Base-by-base conservation (phyloP, 1,140 invertebrate species). In the Drosophila bocqueti region DNA sequence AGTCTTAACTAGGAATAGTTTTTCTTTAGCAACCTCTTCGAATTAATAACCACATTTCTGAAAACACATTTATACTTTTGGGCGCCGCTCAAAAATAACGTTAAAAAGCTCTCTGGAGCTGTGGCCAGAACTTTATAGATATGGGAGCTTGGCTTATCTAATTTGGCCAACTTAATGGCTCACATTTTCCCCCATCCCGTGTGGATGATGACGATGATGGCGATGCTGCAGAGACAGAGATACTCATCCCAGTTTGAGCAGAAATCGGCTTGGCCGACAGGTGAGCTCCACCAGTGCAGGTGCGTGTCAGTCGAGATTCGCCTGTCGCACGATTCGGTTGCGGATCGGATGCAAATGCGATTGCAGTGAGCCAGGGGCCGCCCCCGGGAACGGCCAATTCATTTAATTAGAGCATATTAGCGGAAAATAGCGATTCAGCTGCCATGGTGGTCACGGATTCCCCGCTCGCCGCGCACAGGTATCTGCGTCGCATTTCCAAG, bases 401-500 rank as follows among this genome's bases (percentile, higher is more conserved):
- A 68, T 71, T 69, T 84, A 81, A 77, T 76, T 89, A 83, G 61
- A 65, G 69, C 45, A 59, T 24, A 65, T 85, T 77, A 81, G 78
- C 83, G 74, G 54, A 79, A 79, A 69, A 74, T 61, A 77, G 47
- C 55, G 52, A 42, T 34, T 16, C n/a, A 43, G 16, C 34, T 36
- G 34, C 18, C 57, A 82, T 79, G 76, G 83, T 86, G 57, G 78
- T 91, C 60, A 81, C 82, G 45, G 84, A 92, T 55, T 92, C 91
- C 11, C 91, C 91, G 15, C 76, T 81, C n/a, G 59, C 65, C 16
- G 49, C 84, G 21, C 76, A 92, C 57, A 92, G 83, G 46, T 92
- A 92, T 76, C 36, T 92, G 58, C 91, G 91, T 7, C 84, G 91
- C 52, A 79, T 92, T 16, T 92, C 91, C n/a, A 89, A 81, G 57